Base-by-base conservation (phyloP, 2,797 vertebrate genomes). In the Rhinogobio ventralis region DNA sequence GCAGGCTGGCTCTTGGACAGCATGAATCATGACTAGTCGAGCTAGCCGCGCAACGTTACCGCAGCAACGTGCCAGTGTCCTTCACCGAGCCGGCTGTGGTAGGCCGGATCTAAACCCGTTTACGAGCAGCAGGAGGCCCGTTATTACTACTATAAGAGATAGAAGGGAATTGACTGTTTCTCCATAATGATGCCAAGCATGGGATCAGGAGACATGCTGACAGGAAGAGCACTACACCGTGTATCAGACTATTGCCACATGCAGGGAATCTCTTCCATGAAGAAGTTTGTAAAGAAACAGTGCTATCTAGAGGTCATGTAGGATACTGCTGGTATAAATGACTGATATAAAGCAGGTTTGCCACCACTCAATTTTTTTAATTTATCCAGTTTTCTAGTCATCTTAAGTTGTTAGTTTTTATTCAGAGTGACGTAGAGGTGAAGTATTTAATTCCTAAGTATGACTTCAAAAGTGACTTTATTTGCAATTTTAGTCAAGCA, bases 221-320 rank as follows among this genome's bases (percentile, higher is more conserved):
- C 51, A 66, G 20, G 51, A 78, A 76, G 75, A 76, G 62, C 60
- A 49, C 42, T 66, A 60, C 55, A 87, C 55, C 23, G 79, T 72
- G 73, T 57, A 85, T 42, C 36, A 55, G 57, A 76, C 5, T 33
- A 46, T 23, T 55, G 30, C 60, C 36, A 72, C 68, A 71, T n/a
- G 46, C 10, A n/a, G 66, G 20, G 75, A 69, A 73, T 17, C 2
- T 4, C 20, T 42, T 51, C 7, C 17, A 15, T 51, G 8, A 28
- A 55, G 25, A 33, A 8, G 46, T 71, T 30, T 23, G 45, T 85
- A 71, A 91, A 90, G 86, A 88, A 90, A 92, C 90, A 93, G 83
- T 91, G 92, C 88, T 94, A 92, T 90, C 94, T 93, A 75, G 83
- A 93, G 94, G 1, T 28, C 20, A 0, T 8, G 14, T 64, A 53